A percentile compares a stretch with the other conserved stretches of the same genome.
These are phyloP conservation scores for Sycophila texana DNA, from an alignment of 2,888 invertebrate genomes.

Conservation along the genomic window DNA sequence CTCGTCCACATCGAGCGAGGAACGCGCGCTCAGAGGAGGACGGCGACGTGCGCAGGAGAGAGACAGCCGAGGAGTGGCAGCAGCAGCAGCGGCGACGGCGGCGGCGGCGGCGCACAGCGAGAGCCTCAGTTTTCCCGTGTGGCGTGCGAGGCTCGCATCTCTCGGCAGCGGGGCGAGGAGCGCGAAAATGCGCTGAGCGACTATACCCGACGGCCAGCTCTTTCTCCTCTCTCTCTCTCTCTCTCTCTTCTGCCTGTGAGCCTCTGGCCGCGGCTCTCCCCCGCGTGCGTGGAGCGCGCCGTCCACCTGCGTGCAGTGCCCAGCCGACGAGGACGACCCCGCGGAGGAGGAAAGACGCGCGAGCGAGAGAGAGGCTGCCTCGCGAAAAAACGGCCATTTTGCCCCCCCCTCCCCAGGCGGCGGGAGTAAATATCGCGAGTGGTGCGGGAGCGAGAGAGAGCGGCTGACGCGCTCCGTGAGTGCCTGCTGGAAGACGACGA, in stretches of 20 bases:
- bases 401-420: constrained; percentile 9
- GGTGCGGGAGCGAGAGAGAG: neutral
- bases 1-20: too few species aligned
- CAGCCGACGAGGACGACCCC: neutral
- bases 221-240: neutral
- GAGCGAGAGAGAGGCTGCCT: constrained; percentile 17
- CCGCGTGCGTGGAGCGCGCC: neutral
- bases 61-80: too few species aligned
- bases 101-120: too few species aligned
- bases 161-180: neutral
- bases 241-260: neutral
- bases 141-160: neutral
- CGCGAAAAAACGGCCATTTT: constrained; percentile 54
- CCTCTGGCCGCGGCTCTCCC: neutral
- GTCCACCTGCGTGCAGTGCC: neutral
- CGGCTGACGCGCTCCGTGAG: neutral
- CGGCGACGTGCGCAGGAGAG: too few species aligned
- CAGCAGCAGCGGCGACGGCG: too few species aligned
- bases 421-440: constrained; percentile 17
- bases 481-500: neutral
- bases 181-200: too few species aligned
- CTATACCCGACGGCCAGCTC: neutral
- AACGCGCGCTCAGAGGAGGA: too few species aligned
- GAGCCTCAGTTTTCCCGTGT: constrained; percentile 2
- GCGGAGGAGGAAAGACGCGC: constrained; percentile 3